These are phyloP conservation scores for Lymantria dispar DNA, from an alignment of 2,888 invertebrate species.

Conservation along the genomic window DNA sequence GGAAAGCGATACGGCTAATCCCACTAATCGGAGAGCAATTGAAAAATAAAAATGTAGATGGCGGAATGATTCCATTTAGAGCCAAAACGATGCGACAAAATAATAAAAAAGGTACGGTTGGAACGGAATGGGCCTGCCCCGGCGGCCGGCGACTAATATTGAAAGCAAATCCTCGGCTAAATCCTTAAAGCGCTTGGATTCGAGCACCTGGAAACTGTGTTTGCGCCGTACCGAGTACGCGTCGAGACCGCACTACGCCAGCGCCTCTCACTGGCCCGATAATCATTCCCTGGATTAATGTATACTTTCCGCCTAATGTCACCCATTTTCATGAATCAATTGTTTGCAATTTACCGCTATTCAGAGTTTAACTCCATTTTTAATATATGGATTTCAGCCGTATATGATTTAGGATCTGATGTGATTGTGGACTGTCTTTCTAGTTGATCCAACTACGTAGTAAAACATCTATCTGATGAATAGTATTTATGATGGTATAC, in stretches of 20 bases:
- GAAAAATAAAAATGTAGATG: slow-evolving; percentile 84
- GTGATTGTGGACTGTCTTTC: no score
- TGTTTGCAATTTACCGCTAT: slow-evolving; percentile 50
- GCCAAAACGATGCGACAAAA: slow-evolving; percentile 82
- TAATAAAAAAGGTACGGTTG: slow-evolving; percentile 78
- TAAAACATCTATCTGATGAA: no score
- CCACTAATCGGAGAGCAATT: slow-evolving; percentile 82
- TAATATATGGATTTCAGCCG: slow-evolving; percentile 43
- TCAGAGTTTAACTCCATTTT: slow-evolving; percentile 41
- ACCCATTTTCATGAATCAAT: slow-evolving; percentile 66
- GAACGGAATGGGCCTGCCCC: slow-evolving; percentile 69
- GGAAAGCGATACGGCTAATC: slow-evolving; percentile 80
- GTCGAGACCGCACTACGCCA: slow-evolving; percentile 38
- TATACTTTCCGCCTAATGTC: slow-evolving; percentile 76
- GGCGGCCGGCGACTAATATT: slow-evolving; percentile 79
- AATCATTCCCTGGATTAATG: slow-evolving; percentile 78
- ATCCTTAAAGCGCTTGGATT: slow-evolving; percentile 81
- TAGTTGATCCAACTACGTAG: no score
- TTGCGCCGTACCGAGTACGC: slow-evolving; percentile 50
- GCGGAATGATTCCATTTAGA: slow-evolving; percentile 81
- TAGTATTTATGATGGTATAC: no score
- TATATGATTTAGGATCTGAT: not conserved
- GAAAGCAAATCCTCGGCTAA: slow-evolving; percentile 83
- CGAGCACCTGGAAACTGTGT: slow-evolving; percentile 80
- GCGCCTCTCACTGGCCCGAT: slow-evolving; percentile 46